These are phyloP conservation scores for Marmota monax DNA, from an alignment of 2,113 vertebrate genomes.

Conservation along the genomic window DNA sequence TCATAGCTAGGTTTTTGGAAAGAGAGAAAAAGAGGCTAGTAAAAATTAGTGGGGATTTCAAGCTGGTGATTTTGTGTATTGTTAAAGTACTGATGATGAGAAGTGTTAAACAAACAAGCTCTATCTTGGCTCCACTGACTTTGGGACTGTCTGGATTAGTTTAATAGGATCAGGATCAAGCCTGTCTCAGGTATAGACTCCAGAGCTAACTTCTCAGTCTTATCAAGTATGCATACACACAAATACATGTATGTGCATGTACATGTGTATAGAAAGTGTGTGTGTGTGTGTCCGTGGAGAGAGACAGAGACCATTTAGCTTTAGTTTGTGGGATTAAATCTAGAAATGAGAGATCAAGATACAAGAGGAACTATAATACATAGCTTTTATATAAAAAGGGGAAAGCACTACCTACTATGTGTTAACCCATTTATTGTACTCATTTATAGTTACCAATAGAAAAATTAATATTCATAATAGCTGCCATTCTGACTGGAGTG, in stretches of 20 bases:
- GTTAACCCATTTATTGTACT: neutral
- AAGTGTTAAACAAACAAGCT: neutral
- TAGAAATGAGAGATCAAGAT: neutral
- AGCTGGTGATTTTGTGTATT: constrained; percentile 22
- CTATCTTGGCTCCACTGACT: neutral
- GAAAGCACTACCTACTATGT: neutral
- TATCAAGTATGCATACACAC: neutral
- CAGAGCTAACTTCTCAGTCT: neutral
- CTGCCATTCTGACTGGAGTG: too few species aligned
- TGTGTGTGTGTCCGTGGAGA: neutral
- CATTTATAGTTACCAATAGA: neutral
- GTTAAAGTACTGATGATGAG: constrained; percentile 51
- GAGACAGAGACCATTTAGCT: neutral
- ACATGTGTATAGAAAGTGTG: neutral
- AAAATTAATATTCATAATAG: too few species aligned
- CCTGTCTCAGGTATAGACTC: neutral
- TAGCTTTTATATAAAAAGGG: neutral
- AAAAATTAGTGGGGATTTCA: constrained; percentile 58
- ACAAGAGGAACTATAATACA: neutral
- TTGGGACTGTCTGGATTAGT: neutral
- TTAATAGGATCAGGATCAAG: neutral
- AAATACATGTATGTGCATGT: neutral
- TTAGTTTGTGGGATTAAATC: neutral
- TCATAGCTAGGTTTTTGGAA: constrained; percentile 53
- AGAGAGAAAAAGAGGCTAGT: constrained; percentile 47